phyloP scores from a whole-genome alignment of 2,113 vertebrate species.

The Copsychus sechellarum region DNA sequence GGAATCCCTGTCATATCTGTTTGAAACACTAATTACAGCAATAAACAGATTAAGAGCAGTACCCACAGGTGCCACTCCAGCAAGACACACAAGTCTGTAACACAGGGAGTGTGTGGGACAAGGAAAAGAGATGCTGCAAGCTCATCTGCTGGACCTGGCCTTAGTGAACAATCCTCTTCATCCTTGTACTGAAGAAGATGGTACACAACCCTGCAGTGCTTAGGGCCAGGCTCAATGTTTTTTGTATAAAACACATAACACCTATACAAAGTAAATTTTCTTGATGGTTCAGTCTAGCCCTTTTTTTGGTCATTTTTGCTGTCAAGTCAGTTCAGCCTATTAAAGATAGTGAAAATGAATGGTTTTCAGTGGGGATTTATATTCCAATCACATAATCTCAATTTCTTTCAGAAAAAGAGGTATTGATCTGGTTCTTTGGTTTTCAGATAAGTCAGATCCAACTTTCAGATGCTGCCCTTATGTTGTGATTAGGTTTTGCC shows the following conservation, averaged over 20 bases:
- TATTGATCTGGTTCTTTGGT: not conserved
- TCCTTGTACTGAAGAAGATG: not conserved
- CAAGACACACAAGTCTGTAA: not conserved
- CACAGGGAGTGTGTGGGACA: fast-evolving
- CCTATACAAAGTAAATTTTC: not conserved
- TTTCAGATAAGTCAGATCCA: not conserved
- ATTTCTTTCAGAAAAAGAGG: not conserved
- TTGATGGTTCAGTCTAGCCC: not conserved
- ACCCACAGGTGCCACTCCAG: not conserved
- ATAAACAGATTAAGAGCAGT: not conserved
- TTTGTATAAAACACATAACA: not conserved
- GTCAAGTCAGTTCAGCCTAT: not conserved
- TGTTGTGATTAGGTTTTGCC: not conserved
- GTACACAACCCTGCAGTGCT: not conserved
- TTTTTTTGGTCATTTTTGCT: not conserved
- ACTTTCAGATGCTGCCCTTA: not conserved
- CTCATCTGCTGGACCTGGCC: not conserved
- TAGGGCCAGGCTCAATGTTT: not conserved
- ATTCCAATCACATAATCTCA: not conserved
- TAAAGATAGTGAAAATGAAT: conserved; percentile 15
- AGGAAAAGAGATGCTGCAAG: not conserved
- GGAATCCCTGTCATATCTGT: not conserved
- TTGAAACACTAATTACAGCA: not conserved
- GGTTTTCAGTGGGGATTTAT: not conserved
- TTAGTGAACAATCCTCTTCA: not conserved